phyloP scores from a whole-genome alignment of 2,797 vertebrate species.

The Syngnathus acus region DNA sequence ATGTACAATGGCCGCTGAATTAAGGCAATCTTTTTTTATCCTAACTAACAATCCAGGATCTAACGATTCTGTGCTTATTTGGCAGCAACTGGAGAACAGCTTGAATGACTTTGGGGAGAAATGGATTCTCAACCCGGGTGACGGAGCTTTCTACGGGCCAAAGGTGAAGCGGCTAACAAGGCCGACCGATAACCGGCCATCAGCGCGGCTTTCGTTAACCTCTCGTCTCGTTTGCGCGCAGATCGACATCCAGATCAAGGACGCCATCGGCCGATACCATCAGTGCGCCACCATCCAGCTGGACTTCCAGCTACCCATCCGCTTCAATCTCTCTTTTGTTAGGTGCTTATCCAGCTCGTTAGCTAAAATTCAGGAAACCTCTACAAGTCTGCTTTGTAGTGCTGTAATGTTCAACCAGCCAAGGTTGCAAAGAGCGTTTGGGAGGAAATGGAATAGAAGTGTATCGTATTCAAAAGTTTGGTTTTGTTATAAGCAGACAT shows the following conservation, averaged over 20 bases:
- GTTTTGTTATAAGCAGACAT: too few relatives aligned
- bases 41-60: not conserved
- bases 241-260: slow-evolving; percentile 98
- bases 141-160: slow-evolving; percentile 96
- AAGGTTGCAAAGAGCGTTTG: not conserved
- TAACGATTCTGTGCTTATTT: not conserved
- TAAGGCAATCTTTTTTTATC: too few relatives aligned
- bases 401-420: not conserved
- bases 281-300: slow-evolving; percentile 97
- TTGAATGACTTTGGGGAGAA: slow-evolving; percentile 92
- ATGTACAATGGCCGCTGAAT: not conserved
- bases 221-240: slow-evolving; percentile 36
- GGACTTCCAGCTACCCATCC: slow-evolving; percentile 93
- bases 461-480: too few relatives aligned
- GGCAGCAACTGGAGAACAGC: slow-evolving; percentile 95
- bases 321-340: slow-evolving; percentile 91
- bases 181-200: not conserved
- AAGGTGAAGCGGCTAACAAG: slow-evolving; percentile 74
- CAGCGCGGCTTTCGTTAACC: not conserved
- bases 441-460: too few relatives aligned
- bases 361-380: not conserved
- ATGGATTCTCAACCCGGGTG: slow-evolving; percentile 93
- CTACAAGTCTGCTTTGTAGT: not conserved
- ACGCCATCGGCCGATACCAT: slow-evolving; percentile 95
- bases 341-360: slow-evolving; percentile 62